Base-by-base conservation (phyloP, 2,113 vertebrate genomes). In the Thalassoma bifasciatum region DNA sequence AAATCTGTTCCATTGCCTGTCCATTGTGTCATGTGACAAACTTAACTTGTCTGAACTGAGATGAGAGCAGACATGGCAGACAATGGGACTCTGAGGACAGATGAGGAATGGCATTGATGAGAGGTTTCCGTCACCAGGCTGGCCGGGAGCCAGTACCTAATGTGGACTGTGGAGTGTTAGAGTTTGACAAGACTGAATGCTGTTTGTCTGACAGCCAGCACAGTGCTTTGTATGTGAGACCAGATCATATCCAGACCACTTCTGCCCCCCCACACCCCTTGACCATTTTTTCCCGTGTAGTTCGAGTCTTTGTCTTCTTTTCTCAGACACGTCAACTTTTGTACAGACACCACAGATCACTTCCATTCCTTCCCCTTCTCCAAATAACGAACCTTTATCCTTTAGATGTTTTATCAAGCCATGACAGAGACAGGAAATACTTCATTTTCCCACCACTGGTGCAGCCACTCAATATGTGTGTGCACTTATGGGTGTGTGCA, bases 31-130 rank as follows among this genome's bases (percentile, higher is more conserved):
- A 66, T 57, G 54, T 67, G 47, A 44, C 46, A 19, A 49, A 10
- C 19, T n/a, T 21, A n/a, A 49, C 19, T 57, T n/a, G 56, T 77
- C 52, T 66, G 72, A 57, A 70, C n/a, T 30, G 42, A 70, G 77
- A 85, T 73, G 66, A 58, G 66, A 77, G 79, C 36, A 64, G 79
- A 79, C 73, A 53, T 23, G 57, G 74, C 72, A 83, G 79, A 79
- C 80, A 84, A 87, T 84, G 81, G 79, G 75, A 69, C 83, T 88
- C 79, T n/a, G 77, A 83, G 79, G 86, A 88, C 61, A 79, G 70
- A 81, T 83, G 81, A 86, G 61, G 77, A 85, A 83, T 72, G 71
- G 75, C 72, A 81, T 68, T 87, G 87, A 92, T 85, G 81, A 89
- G 72, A 84, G 81, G 63, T 86, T 83, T 86, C 62, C 85, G 86